Conservation (phyloP, 2,113 vertebrate genomes). For the Catharus bicknelli region DNA sequence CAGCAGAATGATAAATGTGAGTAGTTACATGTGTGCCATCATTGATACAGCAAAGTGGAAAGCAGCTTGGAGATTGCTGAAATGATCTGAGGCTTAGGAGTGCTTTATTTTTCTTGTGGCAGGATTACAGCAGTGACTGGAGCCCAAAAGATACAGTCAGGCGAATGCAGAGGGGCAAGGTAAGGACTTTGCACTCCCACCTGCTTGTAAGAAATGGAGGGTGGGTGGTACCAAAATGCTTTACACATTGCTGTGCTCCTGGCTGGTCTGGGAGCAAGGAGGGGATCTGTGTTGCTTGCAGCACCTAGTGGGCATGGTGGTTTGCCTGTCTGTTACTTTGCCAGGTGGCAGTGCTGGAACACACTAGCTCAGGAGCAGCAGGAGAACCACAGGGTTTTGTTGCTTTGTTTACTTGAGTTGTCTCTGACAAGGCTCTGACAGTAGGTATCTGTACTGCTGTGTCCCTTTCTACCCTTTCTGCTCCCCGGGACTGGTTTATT, state of each 20-base stretch:
- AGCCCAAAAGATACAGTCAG: constrained; percentile 84
- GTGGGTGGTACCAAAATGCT: neutral
- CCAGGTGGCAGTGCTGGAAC: neutral
- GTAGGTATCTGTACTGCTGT: neutral
- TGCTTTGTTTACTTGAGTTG: neutral
- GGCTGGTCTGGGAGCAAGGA: neutral
- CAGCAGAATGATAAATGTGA: neutral
- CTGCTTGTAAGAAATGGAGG: neutral
- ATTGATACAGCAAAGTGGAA: neutral
- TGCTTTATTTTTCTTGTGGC: constrained; percentile 37
- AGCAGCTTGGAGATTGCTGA: neutral
- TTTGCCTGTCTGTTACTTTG: neutral
- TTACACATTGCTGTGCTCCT: neutral
- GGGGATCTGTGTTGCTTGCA: neutral
- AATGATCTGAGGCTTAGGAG: neutral
- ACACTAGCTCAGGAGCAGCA: neutral
- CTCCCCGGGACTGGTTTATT: neutral
- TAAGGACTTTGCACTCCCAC: constrained; percentile 46
- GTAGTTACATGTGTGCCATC: neutral
- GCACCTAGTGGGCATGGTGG: neutral
- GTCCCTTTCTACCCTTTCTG: neutral
- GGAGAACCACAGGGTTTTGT: neutral
- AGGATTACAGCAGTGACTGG: constrained; percentile 91
- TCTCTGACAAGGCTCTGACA: neutral
- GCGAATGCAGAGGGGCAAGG: constrained; percentile 91